These are phyloP conservation scores for Chrosomus eos DNA, from an alignment of 2,797 vertebrate genomes.

Conservation along the genomic window DNA sequence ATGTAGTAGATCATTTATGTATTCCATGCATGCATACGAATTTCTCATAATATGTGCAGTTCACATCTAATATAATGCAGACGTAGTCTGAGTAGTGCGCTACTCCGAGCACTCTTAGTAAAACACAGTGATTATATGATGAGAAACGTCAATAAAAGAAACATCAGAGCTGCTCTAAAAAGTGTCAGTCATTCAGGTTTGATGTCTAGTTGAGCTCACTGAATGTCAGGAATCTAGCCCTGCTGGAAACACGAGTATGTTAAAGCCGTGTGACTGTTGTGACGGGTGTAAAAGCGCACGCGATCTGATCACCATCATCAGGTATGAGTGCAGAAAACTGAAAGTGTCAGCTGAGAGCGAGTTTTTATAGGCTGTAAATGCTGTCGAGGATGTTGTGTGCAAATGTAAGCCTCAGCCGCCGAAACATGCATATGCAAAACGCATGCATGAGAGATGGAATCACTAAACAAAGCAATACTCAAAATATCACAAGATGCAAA, in stretches of 20 bases:
- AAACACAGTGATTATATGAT: no score
- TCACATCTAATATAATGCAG: neutral
- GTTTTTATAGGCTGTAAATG: neutral
- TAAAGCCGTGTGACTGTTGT: neutral
- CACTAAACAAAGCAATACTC: neutral
- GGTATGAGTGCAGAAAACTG: neutral
- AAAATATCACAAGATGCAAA: neutral
- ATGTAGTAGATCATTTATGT: neutral
- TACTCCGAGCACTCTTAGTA: no score
- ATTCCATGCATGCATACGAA: neutral
- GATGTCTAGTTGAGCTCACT: slow-evolving; percentile 32
- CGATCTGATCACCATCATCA: neutral
- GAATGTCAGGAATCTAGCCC: slow-evolving; percentile 59
- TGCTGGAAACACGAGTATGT: slow-evolving; percentile 62
- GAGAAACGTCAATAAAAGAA: neutral
- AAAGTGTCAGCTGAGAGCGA: neutral
- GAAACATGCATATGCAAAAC: neutral
- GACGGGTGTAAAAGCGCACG: neutral
- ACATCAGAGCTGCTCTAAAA: neutral
- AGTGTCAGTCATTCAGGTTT: slow-evolving; percentile 3
- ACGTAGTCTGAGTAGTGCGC: neutral
- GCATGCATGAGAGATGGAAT: neutral
- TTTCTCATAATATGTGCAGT: neutral
- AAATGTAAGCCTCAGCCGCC: neutral
- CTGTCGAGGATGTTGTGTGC: neutral